A percentile compares a stretch with the other conserved stretches of the same genome.
Conservation (phyloP, 1,140 invertebrate genomes). For the Stenopsyche tienmushanensis region DNA sequence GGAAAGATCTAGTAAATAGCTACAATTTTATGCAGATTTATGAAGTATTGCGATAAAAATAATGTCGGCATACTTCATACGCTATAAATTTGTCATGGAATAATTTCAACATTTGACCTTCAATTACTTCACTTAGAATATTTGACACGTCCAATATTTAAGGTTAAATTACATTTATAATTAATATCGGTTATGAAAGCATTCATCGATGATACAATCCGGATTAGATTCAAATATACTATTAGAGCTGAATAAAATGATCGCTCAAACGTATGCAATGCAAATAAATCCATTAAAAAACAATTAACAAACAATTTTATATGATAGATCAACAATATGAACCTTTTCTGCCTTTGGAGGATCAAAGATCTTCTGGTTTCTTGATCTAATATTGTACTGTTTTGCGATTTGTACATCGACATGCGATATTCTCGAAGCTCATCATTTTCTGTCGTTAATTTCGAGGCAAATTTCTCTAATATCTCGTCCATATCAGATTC, state of each 20-base stretch:
- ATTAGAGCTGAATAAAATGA: too few relatives aligned
- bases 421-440: conserved; percentile 37
- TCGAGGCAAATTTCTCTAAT: conserved; percentile 44
- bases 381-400: conserved; percentile 44
- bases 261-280: too few relatives aligned
- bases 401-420: conserved; percentile 46
- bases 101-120: too few relatives aligned
- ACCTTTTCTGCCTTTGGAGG: conserved; percentile 46
- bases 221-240: too few relatives aligned
- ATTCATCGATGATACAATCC: too few relatives aligned
- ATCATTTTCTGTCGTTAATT: conserved; percentile 33
- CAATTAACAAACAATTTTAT: neutral
- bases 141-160: too few relatives aligned
- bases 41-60: neutral
- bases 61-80: neutral
- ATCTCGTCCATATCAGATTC: conserved; percentile 44
- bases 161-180: too few relatives aligned
- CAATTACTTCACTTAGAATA: too few relatives aligned
- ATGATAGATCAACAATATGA: neutral
- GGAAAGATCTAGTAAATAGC: too few relatives aligned
- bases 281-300: too few relatives aligned
- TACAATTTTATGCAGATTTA: neutral
- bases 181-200: too few relatives aligned
- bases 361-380: conserved; percentile 48
- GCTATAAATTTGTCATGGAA: too few relatives aligned